These are phyloP conservation scores for Phasianus colchicus DNA, from an alignment of 2,113 vertebrate genomes.

Conservation along the genomic window DNA sequence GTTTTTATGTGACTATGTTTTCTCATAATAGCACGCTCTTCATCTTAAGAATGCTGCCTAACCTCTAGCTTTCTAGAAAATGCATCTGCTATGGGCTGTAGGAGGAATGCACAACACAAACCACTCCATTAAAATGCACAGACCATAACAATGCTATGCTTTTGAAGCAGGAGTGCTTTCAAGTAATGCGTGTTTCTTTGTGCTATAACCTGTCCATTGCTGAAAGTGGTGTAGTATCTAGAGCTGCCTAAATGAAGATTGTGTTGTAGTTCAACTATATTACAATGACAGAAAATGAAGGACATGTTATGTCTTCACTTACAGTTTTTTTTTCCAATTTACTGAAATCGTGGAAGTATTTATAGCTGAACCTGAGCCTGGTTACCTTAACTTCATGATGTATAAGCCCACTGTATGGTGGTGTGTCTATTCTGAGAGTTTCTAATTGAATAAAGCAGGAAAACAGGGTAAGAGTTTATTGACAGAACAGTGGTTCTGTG, in stretches of 20 bases:
- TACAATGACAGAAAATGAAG: not conserved
- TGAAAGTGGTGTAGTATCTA: not conserved
- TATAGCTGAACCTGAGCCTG: not conserved
- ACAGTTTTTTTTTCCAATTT: not conserved
- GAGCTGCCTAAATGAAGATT: not conserved
- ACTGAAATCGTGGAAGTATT: not conserved
- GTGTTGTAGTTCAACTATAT: not conserved
- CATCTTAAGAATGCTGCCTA: not conserved
- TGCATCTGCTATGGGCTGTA: rapidly evolving
- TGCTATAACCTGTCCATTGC: not conserved
- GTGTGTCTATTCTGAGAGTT: not conserved
- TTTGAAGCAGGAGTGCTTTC: not conserved
- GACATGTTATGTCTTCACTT: not conserved
- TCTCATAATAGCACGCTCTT: not conserved
- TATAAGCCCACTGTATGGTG: not conserved
- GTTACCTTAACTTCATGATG: not conserved
- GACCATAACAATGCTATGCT: not conserved
- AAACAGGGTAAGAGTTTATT: not conserved
- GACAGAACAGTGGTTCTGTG: not conserved
- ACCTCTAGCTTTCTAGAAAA: not conserved
- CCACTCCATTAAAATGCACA: not conserved
- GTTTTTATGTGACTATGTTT: not conserved
- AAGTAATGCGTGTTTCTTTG: not conserved
- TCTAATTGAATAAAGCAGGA: not conserved
- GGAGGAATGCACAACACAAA: not conserved